Conservation (phyloP, 2,797 vertebrate genomes). For the Novumbra hubbsi region DNA sequence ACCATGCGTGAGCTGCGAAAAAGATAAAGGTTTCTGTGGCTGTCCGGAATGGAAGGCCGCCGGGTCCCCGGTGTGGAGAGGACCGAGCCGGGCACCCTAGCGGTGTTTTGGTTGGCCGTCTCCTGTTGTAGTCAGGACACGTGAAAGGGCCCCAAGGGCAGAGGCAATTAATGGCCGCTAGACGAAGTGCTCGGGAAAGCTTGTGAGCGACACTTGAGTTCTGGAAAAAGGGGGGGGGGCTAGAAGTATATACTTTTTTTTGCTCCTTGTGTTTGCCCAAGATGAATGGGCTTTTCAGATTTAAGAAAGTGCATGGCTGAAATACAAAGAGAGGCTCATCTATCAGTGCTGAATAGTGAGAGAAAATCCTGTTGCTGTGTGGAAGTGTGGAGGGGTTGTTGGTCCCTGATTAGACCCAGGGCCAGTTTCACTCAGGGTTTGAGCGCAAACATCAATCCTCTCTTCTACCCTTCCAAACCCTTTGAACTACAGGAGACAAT, state of each 20-base stretch:
- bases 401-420: constrained; percentile 75
- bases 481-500: constrained; percentile 72
- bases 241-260: constrained; percentile 58
- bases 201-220: constrained; percentile 66
- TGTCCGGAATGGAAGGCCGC: constrained; percentile 21
- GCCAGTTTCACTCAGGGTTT: constrained; percentile 61
- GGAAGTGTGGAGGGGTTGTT: constrained; percentile 51
- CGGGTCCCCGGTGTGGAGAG: constrained; percentile 44
- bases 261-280: constrained; percentile 59
- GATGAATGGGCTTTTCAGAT: constrained; percentile 80
- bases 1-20: constrained; percentile 19
- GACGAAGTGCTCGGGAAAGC: constrained; percentile 62
- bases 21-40: constrained; percentile 22
- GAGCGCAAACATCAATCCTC: constrained; percentile 71
- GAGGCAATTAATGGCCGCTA: constrained; percentile 66
- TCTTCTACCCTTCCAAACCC: constrained; percentile 67
- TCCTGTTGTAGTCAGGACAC: constrained; percentile 51
- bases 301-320: constrained; percentile 77
- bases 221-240: constrained; percentile 44
- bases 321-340: constrained; percentile 77
- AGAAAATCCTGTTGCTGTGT: constrained; percentile 69
- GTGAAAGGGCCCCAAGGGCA: constrained; percentile 40
- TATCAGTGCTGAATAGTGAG: constrained; percentile 75
- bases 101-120: constrained; percentile 18
- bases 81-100: constrained; percentile 25